Percentiles rank a stretch among this genome's conserved stretches.
Evolutionary conservation across 2,888 invertebrate genomes (phyloP).

Genomic region (Drosophila dives): DNA sequence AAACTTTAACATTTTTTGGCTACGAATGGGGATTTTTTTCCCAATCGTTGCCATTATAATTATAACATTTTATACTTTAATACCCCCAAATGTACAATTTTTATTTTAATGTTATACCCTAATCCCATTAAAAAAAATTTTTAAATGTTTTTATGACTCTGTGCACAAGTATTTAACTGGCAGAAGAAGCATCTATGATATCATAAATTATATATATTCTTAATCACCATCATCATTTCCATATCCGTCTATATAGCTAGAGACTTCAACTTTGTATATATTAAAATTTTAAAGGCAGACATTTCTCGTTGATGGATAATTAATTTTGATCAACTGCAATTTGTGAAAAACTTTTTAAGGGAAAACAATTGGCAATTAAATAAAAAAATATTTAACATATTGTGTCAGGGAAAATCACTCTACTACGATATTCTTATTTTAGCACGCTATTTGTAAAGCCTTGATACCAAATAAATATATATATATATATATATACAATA

Average conservation of each 20-base stretch:
- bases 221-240: neutral
- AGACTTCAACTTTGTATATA: neutral
- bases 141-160: neutral
- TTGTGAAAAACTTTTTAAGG: neutral
- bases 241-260: neutral
- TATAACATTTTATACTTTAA: neutral
- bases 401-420: neutral
- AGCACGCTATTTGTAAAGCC: neutral
- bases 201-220: neutral
- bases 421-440: neutral
- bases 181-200: neutral
- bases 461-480: no score
- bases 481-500: neutral
- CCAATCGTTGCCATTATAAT: neutral
- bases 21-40: neutral
- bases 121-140: neutral
- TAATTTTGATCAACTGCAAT: neutral
- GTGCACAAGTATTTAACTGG: neutral
- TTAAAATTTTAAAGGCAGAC: no score
- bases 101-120: neutral
- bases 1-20: neutral
- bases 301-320: no score
- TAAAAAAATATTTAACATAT: neutral
- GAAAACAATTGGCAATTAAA: neutral
- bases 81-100: neutral